Conservation (phyloP, 2,797 vertebrate genomes). For the Scolopax rusticola region DNA sequence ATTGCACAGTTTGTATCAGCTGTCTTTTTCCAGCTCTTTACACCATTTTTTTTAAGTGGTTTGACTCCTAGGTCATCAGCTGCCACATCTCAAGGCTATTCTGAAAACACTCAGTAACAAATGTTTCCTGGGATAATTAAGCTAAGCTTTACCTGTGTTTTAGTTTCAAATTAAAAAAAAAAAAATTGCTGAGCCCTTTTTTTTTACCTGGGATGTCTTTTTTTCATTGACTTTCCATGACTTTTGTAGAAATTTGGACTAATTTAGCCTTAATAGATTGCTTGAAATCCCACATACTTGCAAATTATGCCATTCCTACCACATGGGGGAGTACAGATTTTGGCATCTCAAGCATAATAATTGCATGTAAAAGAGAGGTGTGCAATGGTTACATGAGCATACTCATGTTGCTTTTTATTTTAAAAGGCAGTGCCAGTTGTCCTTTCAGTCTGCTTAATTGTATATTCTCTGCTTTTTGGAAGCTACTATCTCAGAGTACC, state of each 20-base stretch:
- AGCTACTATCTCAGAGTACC: background rate
- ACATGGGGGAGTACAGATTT: background rate
- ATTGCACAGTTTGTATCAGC: background rate
- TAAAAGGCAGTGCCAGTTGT: background rate
- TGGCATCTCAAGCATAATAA: background rate
- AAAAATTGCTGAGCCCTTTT: background rate
- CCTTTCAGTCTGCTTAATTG: background rate
- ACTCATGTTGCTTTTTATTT: background rate
- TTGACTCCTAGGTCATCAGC: background rate
- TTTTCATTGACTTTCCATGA: background rate
- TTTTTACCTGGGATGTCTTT: background rate
- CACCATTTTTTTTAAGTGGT: background rate
- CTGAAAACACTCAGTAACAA: background rate
- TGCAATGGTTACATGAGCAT: background rate
- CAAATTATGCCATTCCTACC: background rate
- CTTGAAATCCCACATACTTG: background rate
- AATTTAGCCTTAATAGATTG: background rate
- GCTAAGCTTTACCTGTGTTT: background rate
- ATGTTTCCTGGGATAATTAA: background rate
- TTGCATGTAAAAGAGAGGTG: background rate
- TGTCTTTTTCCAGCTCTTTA: background rate
- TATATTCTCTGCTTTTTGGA: background rate
- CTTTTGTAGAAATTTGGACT: background rate
- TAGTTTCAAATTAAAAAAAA: background rate
- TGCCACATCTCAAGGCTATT: background rate